A percentile compares a stretch with the other conserved stretches of the same genome.
Conservation (phyloP, 2,113 vertebrate species). For the Vidua chalybeata region DNA sequence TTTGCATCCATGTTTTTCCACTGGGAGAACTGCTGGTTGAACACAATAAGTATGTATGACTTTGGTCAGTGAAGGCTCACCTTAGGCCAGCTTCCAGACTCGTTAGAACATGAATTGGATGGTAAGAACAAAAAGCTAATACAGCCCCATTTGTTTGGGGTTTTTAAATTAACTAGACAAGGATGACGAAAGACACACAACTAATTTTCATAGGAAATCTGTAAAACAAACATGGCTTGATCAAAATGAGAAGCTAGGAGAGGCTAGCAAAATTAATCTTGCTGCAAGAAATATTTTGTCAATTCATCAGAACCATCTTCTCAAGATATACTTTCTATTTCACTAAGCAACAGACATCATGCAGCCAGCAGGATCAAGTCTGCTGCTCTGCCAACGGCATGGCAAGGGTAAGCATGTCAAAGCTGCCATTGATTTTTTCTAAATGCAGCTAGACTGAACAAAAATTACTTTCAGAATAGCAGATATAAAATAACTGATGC, state of each 20-base stretch:
- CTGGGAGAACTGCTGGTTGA: not conserved
- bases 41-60: not conserved
- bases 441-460: not conserved
- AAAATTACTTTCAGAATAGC: not conserved
- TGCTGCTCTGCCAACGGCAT: not conserved
- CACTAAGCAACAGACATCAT: not conserved
- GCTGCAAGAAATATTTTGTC: not conserved
- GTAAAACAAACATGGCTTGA: not conserved
- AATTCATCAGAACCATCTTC: not conserved
- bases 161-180: not conserved
- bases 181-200: not conserved
- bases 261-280: not conserved
- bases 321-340: not conserved
- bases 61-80: not conserved
- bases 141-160: accelerated
- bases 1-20: not conserved
- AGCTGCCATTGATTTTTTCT: slow-evolving; percentile 29
- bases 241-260: not conserved
- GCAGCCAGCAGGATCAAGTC: not conserved
- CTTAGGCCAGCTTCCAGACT: not conserved
- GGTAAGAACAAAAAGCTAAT: not conserved
- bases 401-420: not conserved
- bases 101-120: not conserved
- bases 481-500: not conserved
- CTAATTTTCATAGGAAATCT: not conserved